These are phyloP conservation scores for Pipa parva DNA, from an alignment of 2,113 vertebrate species.

Conservation along the genomic window DNA sequence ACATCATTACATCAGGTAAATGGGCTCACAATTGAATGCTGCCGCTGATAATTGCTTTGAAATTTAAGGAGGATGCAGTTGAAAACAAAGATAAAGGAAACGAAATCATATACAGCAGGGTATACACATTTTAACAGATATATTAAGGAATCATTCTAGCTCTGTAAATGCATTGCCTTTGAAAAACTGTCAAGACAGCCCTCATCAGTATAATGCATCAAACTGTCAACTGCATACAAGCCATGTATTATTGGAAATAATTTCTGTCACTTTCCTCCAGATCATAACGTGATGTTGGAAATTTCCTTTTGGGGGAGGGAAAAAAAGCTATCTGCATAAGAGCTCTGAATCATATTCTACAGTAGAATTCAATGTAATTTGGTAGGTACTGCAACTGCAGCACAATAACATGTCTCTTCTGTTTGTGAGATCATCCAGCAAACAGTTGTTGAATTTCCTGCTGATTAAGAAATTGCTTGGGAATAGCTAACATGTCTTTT, in stretches of 20 bases:
- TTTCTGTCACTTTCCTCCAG: not conserved
- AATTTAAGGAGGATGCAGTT: conserved; percentile 14
- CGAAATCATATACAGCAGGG: not conserved
- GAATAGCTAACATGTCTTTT: too few species aligned
- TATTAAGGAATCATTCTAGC: not conserved
- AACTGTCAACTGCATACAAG: not conserved
- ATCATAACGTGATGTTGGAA: not conserved
- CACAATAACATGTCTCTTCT: too few species aligned
- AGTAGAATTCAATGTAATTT: too few species aligned
- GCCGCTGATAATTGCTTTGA: conserved; percentile 28
- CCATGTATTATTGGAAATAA: not conserved
- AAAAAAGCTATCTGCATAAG: too few species aligned
- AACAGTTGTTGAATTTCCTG: too few species aligned
- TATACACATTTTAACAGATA: not conserved
- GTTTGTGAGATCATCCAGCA: too few species aligned
- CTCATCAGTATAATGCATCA: not conserved
- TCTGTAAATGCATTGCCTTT: not conserved
- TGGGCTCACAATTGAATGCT: conserved; percentile 14
- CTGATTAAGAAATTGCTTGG: too few species aligned
- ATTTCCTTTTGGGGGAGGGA: too few species aligned
- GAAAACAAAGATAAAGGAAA: conserved; percentile 20
- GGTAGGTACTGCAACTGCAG: too few species aligned
- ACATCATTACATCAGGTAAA: conserved; percentile 35
- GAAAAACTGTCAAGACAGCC: not conserved
- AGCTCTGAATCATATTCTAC: too few species aligned